Conservation (phyloP, 1,140 invertebrate genomes). For the Plutomurus gul region DNA sequence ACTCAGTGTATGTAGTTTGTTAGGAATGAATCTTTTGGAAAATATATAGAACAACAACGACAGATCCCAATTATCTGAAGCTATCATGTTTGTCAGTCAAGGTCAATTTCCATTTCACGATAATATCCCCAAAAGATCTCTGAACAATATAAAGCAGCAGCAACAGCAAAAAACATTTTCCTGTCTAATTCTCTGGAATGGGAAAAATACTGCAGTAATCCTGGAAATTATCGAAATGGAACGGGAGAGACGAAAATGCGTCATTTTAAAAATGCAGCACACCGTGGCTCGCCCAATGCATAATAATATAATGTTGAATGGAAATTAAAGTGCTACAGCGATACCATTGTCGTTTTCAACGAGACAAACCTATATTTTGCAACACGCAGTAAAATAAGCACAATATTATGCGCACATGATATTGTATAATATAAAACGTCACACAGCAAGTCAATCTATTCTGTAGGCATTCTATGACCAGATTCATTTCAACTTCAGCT, state of each 20-base stretch:
- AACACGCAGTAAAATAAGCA: not conserved
- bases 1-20: too few species aligned
- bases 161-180: not conserved
- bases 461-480: too few species aligned
- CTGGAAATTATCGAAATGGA: not conserved
- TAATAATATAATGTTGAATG: not conserved
- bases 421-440: too few species aligned
- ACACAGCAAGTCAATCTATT: too few species aligned
- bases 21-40: too few species aligned
- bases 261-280: not conserved
- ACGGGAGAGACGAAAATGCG: not conserved
- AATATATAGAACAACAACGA: too few species aligned
- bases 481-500: too few species aligned
- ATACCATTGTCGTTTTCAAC: not conserved
- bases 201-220: not conserved
- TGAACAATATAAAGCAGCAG: not conserved
- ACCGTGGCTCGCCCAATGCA: not conserved
- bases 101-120: too few species aligned
- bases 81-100: too few species aligned
- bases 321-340: not conserved
- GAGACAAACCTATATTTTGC: conserved; percentile 2
- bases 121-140: not conserved
- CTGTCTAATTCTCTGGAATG: not conserved
- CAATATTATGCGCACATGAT: too few species aligned
- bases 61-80: too few species aligned